Conservation (phyloP, 1,140 invertebrate species). For the Lethrus apterus region DNA sequence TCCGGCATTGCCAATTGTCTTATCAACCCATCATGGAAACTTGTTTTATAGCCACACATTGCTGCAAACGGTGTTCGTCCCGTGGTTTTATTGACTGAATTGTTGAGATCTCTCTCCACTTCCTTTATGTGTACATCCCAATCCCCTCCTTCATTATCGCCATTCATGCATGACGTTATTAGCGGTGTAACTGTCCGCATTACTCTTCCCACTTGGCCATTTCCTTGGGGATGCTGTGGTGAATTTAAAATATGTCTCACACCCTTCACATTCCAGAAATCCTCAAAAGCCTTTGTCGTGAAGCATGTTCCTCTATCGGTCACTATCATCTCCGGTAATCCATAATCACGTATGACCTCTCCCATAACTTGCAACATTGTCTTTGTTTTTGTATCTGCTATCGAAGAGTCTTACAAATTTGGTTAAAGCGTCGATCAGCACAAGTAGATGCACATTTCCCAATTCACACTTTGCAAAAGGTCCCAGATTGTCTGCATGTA, state of each 20-base stretch:
- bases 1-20: background rate
- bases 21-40: background rate
- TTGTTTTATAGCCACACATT: too few species aligned
- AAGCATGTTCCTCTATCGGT: slow-evolving; percentile 2
- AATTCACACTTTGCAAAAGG: slow-evolving; percentile 28
- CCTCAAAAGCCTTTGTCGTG: background rate
- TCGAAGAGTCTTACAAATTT: slow-evolving; percentile 25
- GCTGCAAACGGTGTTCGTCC: background rate
- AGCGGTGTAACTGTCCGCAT: background rate
- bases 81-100: background rate
- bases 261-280: background rate
- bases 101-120: background rate
- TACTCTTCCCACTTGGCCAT: background rate
- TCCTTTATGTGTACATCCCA: background rate
- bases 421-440: slow-evolving; percentile 29
- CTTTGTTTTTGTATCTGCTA: slow-evolving; percentile 15
- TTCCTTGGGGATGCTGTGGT: background rate
- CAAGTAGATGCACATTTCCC: slow-evolving; percentile 28
- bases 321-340: slow-evolving; percentile 8
- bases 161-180: slow-evolving; percentile 3
- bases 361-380: background rate
- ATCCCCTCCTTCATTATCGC: background rate
- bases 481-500: slow-evolving; percentile 26
- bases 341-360: slow-evolving; percentile 4
- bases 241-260: background rate